phyloP scores from a whole-genome alignment of 2,113 vertebrate species.

The Chunga burmeisteri region DNA sequence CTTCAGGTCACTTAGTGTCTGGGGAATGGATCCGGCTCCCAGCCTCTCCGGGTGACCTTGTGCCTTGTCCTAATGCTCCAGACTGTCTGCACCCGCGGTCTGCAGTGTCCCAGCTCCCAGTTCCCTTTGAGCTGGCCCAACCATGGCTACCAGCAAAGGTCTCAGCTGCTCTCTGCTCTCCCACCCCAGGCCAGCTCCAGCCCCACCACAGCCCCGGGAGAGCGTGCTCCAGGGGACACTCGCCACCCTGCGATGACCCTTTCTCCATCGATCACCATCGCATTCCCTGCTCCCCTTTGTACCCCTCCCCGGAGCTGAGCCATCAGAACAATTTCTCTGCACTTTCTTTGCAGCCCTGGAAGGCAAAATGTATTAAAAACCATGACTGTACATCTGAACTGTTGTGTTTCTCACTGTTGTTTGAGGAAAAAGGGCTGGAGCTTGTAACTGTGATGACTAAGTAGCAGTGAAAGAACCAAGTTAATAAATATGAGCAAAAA shows the following conservation, averaged over 20 bases:
- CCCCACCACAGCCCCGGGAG: background rate
- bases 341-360: background rate
- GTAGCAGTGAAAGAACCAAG: background rate
- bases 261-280: background rate
- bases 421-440: background rate
- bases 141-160: background rate
- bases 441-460: background rate
- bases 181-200: background rate
- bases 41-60: background rate
- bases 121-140: background rate
- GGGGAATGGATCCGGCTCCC: background rate
- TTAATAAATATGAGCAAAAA: background rate
- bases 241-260: rapidly evolving
- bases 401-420: background rate
- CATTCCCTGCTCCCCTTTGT: background rate
- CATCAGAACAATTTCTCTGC: background rate
- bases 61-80: background rate
- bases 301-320: background rate
- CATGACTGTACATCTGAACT: background rate
- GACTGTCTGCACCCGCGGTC: background rate
- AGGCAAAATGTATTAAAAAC: background rate
- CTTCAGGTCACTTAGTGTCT: background rate
- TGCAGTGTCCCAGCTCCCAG: background rate
- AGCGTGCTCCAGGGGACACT: background rate
- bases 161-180: background rate